These are phyloP conservation scores for Carlito syrichta DNA, from an alignment of 2,113 vertebrate genomes.

Conservation along the genomic window DNA sequence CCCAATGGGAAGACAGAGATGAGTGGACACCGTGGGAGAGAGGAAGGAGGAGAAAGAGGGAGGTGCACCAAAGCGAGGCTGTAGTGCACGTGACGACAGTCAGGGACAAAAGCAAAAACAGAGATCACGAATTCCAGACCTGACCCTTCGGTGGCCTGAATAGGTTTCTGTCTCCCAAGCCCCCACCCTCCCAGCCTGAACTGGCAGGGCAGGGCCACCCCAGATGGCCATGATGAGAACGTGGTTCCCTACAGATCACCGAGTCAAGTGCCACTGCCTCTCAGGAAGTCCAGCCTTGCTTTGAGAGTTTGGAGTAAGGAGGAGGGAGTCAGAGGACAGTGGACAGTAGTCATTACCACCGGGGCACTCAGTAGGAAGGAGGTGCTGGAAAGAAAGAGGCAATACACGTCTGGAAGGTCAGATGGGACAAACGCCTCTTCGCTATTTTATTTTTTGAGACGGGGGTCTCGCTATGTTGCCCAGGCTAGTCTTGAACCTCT, in stretches of 20 bases:
- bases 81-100: rapidly evolving
- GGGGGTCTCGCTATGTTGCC: no score
- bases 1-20: background rate
- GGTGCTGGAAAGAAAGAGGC: background rate
- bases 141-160: background rate
- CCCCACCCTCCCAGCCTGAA: background rate
- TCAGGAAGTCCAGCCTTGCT: background rate
- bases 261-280: background rate
- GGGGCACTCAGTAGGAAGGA: background rate
- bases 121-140: rapidly evolving
- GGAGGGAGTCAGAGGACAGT: background rate
- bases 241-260: background rate
- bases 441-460: no score
- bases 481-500: no score
- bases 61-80: background rate
- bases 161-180: background rate
- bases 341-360: no score
- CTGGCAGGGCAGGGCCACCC: no score
- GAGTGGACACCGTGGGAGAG: background rate
- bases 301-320: background rate
- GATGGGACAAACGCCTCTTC: no score
- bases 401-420: background rate
- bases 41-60: no score
- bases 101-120: background rate
- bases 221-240: no score